Percentiles rank a stretch among this genome's conserved stretches.
phyloP scores from a whole-genome alignment of 2,888 invertebrate species.

The Drosophila kuntzei region DNA sequence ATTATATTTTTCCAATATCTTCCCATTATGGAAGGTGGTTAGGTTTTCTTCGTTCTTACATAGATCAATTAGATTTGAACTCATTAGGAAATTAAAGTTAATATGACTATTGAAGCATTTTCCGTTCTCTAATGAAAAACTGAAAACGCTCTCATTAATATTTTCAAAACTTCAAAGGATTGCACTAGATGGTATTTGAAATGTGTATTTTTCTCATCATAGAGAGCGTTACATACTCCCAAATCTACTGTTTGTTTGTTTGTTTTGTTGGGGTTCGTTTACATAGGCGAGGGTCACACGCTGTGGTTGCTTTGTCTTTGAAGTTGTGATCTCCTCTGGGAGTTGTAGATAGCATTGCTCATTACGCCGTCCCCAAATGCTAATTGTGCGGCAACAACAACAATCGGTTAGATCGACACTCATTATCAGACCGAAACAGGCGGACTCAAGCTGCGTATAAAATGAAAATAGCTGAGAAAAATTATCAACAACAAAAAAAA shows the following conservation, averaged over 20 bases:
- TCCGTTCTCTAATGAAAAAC: conserved; percentile 5
- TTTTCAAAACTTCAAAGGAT: conserved; percentile 63
- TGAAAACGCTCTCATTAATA: conserved; percentile 39
- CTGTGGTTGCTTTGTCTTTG: conserved; percentile 66
- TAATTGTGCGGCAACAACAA: conserved; percentile 63
- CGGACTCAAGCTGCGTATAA: conserved; percentile 67
- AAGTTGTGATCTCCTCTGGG: conserved; percentile 65
- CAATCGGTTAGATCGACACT: conserved; percentile 64
- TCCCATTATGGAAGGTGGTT: too few relatives aligned
- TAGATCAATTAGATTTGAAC: neutral
- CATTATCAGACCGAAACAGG: conserved; percentile 70
- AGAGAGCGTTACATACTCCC: conserved; percentile 49
- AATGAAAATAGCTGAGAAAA: conserved; percentile 74
- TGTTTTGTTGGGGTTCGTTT: conserved; percentile 44
- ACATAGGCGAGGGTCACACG: conserved; percentile 60
- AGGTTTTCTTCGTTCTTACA: neutral
- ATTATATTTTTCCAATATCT: neutral
- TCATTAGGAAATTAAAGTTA: conserved; percentile 4
- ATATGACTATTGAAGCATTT: neutral
- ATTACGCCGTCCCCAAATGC: conserved; percentile 63
- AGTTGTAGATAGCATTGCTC: conserved; percentile 59
- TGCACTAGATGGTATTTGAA: conserved; percentile 28
- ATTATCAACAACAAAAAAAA: conserved; percentile 70
- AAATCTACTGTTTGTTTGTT: conserved; percentile 45
- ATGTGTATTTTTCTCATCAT: conserved; percentile 1